phyloP scores from a whole-genome alignment of 2,888 invertebrate species.

The Alloplasta piceator region DNA sequence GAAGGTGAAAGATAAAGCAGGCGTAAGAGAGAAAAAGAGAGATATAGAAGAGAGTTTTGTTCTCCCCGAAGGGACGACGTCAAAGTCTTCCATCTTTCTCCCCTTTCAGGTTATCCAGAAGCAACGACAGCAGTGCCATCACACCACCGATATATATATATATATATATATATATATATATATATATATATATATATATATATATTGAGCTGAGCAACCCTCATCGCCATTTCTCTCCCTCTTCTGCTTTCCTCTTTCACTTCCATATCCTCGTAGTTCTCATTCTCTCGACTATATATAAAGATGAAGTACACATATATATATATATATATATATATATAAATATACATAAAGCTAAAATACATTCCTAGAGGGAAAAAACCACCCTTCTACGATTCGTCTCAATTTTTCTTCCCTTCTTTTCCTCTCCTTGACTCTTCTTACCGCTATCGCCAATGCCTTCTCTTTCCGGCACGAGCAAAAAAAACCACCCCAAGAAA shows the following conservation, averaged over 20 bases:
- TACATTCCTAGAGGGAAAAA: constrained; percentile 7
- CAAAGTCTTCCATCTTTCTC: constrained; percentile 49
- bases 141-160: constrained; percentile 22
- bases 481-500: no score
- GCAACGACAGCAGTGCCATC: constrained; percentile 44
- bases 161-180: no score
- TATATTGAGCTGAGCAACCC: constrained; percentile 49
- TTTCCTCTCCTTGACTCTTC: constrained; percentile 71
- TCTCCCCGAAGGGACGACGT: constrained; percentile 44
- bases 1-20: constrained; percentile 50
- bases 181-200: no score
- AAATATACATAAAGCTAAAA: constrained; percentile 19
- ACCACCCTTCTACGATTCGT: constrained; percentile 75
- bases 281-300: constrained; percentile 3
- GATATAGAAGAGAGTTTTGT: constrained; percentile 50
- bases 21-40: constrained; percentile 6
- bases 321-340: no score
- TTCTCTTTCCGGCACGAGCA: neutral
- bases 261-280: constrained; percentile 1
- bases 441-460: no score
- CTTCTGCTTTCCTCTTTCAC: neutral
- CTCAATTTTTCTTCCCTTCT: constrained; percentile 79
- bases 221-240: constrained; percentile 29
- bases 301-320: no score
- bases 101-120: constrained; percentile 55